Base-by-base conservation (phyloP, 2,113 vertebrate species). In the Tonatia bakeri region DNA sequence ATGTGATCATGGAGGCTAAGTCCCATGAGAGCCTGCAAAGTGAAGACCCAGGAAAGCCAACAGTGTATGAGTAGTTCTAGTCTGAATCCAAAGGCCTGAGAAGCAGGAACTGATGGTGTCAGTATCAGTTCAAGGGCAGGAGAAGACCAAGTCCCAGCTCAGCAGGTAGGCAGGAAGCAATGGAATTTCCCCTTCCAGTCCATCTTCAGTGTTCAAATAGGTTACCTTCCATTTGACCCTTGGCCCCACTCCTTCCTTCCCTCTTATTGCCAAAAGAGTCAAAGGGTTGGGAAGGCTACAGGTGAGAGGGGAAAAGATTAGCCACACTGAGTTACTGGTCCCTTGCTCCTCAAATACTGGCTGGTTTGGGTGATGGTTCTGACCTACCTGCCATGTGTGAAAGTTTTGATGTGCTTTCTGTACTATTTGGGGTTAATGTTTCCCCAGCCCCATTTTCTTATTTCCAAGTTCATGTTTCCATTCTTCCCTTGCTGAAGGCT, bases 381-480 rank as follows among this genome's bases (percentile, higher is more conserved):
- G 50, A 59, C n/a, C 94, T 61, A 83, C 81, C 95, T 91, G 90
- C 93, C 85, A 84, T 9, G 14, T 61, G 80, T 89, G 67, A 69
- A 95, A 38, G 54, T 90, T 92, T 43, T 90, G 80, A 96, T 94
- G 89, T 77, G 84, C 92, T 94, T 86, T 86, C 90, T 54, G 33
- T 86, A 69, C 1, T 6, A 83, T 81, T 89, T 19, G 95, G 73
- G 85, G 87, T 54, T 75, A 43, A n/a, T 47, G 54, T 88, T 82
- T 95, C 92, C 45, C 0, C 10, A 94, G 96, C 59, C 97, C 96
- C 95, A 89, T 98, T 97, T 96, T 96, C 97, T 98, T 77, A 75
- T 96, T 89, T 98, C 97, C 97, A 95, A 94, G 96, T 91, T 84
- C 65, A 38, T 94, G 87, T 97, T 97, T 98, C 97, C 94, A 96